Percentiles rank a stretch among this genome's conserved stretches.
phyloP scores from a whole-genome alignment of 2,113 vertebrate genomes.

The Penelope pileata region DNA sequence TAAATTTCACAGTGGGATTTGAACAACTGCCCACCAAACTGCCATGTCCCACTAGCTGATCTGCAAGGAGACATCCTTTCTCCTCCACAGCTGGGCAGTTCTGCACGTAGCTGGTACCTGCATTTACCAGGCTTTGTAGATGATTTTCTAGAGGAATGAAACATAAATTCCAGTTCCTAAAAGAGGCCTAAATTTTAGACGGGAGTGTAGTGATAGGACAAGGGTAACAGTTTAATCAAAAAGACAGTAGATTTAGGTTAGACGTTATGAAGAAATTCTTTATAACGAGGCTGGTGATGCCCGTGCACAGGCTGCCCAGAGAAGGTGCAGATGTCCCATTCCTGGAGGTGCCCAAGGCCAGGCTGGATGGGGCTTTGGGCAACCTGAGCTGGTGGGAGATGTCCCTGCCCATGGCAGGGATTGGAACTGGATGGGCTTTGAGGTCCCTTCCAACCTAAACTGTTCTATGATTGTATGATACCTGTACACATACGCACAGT shows the following conservation, averaged over 20 bases:
- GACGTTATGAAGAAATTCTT: neutral
- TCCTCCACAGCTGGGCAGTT: neutral
- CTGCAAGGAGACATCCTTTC: neutral
- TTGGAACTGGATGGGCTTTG: neutral
- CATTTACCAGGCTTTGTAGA: neutral
- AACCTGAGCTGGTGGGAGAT: neutral
- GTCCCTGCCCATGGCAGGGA: neutral
- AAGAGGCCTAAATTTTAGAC: too few relatives aligned
- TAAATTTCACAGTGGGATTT: accelerated
- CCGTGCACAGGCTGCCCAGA: neutral
- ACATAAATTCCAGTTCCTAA: too few relatives aligned
- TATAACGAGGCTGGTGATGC: neutral
- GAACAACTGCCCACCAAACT: neutral
- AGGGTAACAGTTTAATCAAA: too few relatives aligned
- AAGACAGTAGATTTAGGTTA: neutral
- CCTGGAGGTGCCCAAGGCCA: neutral
- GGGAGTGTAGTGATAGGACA: too few relatives aligned
- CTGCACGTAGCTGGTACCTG: neutral
- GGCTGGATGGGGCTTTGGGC: neutral
- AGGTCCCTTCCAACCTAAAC: neutral
- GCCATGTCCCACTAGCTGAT: neutral
- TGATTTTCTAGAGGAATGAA: neutral
- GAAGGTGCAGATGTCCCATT: neutral
- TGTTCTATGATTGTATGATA: neutral
- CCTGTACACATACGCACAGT: neutral